These are phyloP conservation scores for Pempheris klunzingeri DNA, from an alignment of 2,797 vertebrate genomes.

Conservation along the genomic window DNA sequence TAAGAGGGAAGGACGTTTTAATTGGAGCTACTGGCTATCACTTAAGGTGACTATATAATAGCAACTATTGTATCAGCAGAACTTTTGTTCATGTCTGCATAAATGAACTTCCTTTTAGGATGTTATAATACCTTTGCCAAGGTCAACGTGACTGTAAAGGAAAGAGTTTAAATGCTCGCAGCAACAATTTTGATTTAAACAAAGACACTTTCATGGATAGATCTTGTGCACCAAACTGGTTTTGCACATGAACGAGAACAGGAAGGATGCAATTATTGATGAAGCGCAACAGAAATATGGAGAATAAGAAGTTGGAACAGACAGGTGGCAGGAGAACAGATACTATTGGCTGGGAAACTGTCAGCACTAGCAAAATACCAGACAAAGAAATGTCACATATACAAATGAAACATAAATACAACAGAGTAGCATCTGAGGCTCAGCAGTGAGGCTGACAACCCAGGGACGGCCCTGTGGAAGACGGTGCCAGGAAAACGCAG, in stretches of 20 bases:
- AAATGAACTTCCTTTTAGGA: slow-evolving; percentile 10
- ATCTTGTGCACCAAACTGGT: slow-evolving; percentile 6
- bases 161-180: background rate
- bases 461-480: slow-evolving; percentile 30
- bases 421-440: slow-evolving; percentile 52
- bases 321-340: slow-evolving; percentile 22
- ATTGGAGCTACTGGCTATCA: background rate
- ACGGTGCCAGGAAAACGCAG: slow-evolving; percentile 51
- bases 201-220: background rate
- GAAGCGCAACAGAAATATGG: slow-evolving; percentile 33
- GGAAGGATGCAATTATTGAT: slow-evolving; percentile 27
- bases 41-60: background rate
- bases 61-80: background rate
- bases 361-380: slow-evolving; percentile 16
- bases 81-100: background rate
- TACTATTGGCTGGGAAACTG: slow-evolving; percentile 7
- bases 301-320: slow-evolving; percentile 3
- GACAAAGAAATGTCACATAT: slow-evolving; percentile 31
- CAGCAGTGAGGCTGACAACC: slow-evolving; percentile 43
- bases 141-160: background rate
- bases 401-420: slow-evolving; percentile 41
- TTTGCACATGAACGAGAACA: slow-evolving; percentile 23
- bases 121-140: background rate
- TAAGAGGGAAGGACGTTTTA: background rate
- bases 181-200: slow-evolving; percentile 27